Evolutionary conservation across 2,797 vertebrate species (phyloP), one percentile per base, ranked within the genome.

Genomic region (Hippoglossus hippoglossus): DNA sequence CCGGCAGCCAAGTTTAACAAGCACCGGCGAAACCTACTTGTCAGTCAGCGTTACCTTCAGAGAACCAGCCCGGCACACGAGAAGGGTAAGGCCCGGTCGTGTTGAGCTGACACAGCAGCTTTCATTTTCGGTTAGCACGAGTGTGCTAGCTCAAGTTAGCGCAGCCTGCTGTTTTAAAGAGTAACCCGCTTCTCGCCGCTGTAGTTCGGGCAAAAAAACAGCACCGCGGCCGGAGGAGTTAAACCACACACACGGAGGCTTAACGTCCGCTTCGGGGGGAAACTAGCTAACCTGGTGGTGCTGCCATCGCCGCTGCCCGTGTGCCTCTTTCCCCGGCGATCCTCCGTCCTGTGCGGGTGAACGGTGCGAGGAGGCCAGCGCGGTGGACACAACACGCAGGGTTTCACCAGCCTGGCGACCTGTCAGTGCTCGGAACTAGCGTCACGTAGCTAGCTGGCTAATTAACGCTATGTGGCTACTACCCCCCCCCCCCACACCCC

Each of bases 71-170:
- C 4, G 58, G 65, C 25, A 71, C 55, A 31, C 12, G 51, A 64
- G 12, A 61, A 13, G 47, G 60, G 60, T 63, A 72, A 19, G 89
- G 83, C 85, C 87, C 81, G 5, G 71, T 62, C 44, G 34, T 5
- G 7, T 70, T 19, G 24, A 90, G 83, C 90, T 91, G 90, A 90
- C 85, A 84, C 83, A 79, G 86, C 91, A 92, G 84, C 82, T 92
- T 93, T 93, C 87, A 83, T 85, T 91, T 90, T 90, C 79, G 53
- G 82, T 83, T 93, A 92, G 91, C 91, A 83, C 82, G 63, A 47
- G 57, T 36, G 54, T 39, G 90, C 85, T 92, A 92, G 80, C 89
- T 55, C 21, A 55, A 75, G 80, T 88, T 92, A 93, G 90, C 90
- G 44, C 61, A 7, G 52, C n/a, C 57, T 34, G 28, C 60, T 51